Evolutionary conservation across 1,140 invertebrate species (phyloP).

Genomic region (Brachionus rotundiformis): DNA sequence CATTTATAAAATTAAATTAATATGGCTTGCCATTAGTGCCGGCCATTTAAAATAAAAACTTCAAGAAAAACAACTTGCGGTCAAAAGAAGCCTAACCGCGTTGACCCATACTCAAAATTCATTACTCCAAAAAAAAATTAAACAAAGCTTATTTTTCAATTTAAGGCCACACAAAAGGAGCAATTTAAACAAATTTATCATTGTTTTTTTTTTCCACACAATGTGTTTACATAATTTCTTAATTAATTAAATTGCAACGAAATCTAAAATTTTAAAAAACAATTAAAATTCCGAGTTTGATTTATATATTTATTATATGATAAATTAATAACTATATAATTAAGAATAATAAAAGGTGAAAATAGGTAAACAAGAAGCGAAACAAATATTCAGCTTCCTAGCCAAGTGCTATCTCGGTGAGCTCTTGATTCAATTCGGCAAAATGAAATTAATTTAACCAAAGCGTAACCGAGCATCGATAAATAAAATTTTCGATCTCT

Average conservation of each 20-base stretch:
- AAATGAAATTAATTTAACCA: neutral
- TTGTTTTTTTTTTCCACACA: neutral
- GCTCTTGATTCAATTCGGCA: neutral
- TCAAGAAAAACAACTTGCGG: neutral
- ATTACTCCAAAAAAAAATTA: too few relatives aligned
- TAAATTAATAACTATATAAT: constrained; percentile 7
- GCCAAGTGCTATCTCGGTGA: neutral
- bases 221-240: constrained; percentile 3
- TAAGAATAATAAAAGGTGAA: neutral
- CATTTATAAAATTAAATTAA: neutral
- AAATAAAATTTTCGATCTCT: neutral
- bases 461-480: neutral
- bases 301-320: constrained; percentile 14
- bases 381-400: neutral
- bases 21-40: neutral
- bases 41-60: neutral
- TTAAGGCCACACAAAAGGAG: neutral
- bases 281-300: constrained; percentile 15
- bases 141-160: too few relatives aligned
- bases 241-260: constrained; percentile 13
- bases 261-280: constrained; percentile 10
- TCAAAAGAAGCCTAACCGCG: neutral
- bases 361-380: neutral
- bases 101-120: neutral
- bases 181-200: neutral